Percentiles rank a stretch among this genome's conserved stretches.
Conservation (phyloP, 2,113 vertebrate genomes). For the Athene noctua region DNA sequence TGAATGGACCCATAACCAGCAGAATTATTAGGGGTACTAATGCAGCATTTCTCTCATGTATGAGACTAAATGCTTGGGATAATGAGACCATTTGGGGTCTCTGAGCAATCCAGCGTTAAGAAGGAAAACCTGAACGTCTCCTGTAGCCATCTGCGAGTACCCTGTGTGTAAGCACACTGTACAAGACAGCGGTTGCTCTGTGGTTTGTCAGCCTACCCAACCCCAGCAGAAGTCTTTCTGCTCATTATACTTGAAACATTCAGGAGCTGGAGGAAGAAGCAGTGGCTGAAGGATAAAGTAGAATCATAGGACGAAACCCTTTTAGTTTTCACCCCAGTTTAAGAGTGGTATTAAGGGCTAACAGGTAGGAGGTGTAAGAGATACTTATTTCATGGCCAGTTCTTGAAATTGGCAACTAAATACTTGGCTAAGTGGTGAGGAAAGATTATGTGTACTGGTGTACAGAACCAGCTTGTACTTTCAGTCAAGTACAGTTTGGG, state of each 20-base stretch:
- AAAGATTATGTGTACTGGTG: neutral
- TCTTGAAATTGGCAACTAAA: neutral
- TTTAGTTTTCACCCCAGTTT: neutral
- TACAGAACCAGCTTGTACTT: neutral
- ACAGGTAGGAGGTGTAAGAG: neutral
- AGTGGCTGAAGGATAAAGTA: neutral
- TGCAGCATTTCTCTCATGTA: neutral
- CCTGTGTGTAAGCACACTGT: neutral
- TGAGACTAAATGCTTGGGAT: neutral
- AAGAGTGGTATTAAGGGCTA: neutral
- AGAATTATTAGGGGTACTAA: neutral
- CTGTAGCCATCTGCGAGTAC: accelerated
- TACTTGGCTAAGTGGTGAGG: neutral
- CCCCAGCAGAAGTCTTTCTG: neutral
- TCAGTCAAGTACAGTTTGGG: accelerated
- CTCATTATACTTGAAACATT: neutral
- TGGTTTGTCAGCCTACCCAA: neutral
- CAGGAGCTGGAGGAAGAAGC: neutral
- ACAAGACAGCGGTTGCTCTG: neutral
- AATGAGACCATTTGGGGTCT: neutral
- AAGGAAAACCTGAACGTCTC: neutral
- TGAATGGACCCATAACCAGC: neutral
- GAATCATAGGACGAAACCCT: neutral
- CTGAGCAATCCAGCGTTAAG: neutral
- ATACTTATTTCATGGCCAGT: neutral